These are phyloP conservation scores for Pseudachorutes palmiensis DNA, from an alignment of 1,140 invertebrate species.

Conservation along the genomic window DNA sequence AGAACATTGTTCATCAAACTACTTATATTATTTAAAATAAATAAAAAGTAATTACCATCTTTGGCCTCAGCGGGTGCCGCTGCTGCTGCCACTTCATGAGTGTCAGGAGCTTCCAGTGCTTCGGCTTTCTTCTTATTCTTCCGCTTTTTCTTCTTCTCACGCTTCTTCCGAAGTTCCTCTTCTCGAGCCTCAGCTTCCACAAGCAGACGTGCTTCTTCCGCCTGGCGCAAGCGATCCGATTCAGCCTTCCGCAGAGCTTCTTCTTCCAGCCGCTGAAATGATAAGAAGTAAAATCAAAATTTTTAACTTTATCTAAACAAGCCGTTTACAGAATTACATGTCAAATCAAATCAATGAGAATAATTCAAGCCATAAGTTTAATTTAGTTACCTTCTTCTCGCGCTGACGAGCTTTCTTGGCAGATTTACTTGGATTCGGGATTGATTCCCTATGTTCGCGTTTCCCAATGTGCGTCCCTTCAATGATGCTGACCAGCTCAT, in stretches of 20 bases:
- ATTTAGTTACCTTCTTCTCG: slow-evolving; percentile 20
- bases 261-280: slow-evolving; percentile 1
- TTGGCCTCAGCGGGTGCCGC: not conserved
- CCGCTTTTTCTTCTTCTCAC: slow-evolving; percentile 12
- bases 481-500: slow-evolving; percentile 25
- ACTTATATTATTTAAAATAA: too few relatives aligned
- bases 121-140: slow-evolving; percentile 5
- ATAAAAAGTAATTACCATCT: too few relatives aligned
- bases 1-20: too few relatives aligned
- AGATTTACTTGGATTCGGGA: slow-evolving; percentile 23
- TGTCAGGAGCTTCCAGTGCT: slow-evolving; percentile 3
- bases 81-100: not conserved
- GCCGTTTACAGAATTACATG: not conserved
- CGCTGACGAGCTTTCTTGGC: slow-evolving; percentile 30
- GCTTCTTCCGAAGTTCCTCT: slow-evolving; percentile 8
- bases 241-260: slow-evolving; percentile 8
- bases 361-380: too few relatives aligned
- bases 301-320: not conserved
- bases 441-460: not conserved
- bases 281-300: not conserved
- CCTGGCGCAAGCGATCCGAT: not conserved
- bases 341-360: too few relatives aligned
- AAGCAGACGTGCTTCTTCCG: not conserved
- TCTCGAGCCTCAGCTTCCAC: slow-evolving; percentile 5
- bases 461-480: slow-evolving; percentile 18